Evolutionary conservation across 2,797 vertebrate genomes (phyloP).

Genomic region (Leptodactylus fallax): DNA sequence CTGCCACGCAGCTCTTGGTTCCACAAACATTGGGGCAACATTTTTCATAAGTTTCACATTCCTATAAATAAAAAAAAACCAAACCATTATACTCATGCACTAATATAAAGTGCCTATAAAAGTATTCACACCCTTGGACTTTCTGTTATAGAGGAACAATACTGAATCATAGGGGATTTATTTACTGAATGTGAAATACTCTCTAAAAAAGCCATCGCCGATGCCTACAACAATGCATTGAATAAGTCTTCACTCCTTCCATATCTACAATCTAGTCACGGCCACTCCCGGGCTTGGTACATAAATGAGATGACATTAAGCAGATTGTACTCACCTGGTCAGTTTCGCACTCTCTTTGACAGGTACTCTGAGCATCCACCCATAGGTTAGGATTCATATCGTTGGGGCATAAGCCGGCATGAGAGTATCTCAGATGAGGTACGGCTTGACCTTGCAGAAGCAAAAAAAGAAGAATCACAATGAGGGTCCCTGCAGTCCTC

Average conservation of each 20-base stretch:
- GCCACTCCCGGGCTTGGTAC: not conserved
- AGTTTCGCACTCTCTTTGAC: conserved; percentile 88
- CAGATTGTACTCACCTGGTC: conserved; percentile 86
- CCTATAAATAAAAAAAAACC: conserved; percentile 75
- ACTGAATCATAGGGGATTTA: too few relatives aligned
- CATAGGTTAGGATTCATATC: conserved; percentile 99
- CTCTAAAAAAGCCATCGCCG: too few relatives aligned
- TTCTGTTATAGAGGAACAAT: too few relatives aligned
- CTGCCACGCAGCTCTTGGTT: conserved; percentile 93
- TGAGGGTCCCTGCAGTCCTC: conserved; percentile 77
- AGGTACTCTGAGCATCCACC: conserved; percentile 99
- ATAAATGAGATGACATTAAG: not conserved
- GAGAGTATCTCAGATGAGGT: conserved; percentile 83
- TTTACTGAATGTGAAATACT: too few relatives aligned
- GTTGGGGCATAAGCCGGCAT: conserved; percentile 95
- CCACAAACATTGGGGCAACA: conserved; percentile 98
- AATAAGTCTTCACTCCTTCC: too few relatives aligned
- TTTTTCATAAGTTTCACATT: conserved; percentile 96
- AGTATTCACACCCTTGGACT: too few relatives aligned
- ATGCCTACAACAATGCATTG: too few relatives aligned
- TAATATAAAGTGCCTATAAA: not conserved
- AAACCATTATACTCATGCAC: not conserved
- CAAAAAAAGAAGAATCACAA: conserved; percentile 77
- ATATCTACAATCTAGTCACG: too few relatives aligned
- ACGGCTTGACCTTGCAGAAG: conserved; percentile 76